Percentiles rank a stretch among this genome's conserved stretches.
Evolutionary conservation across 2,888 invertebrate species (phyloP).

Genomic region (Boloria euphrosyne): DNA sequence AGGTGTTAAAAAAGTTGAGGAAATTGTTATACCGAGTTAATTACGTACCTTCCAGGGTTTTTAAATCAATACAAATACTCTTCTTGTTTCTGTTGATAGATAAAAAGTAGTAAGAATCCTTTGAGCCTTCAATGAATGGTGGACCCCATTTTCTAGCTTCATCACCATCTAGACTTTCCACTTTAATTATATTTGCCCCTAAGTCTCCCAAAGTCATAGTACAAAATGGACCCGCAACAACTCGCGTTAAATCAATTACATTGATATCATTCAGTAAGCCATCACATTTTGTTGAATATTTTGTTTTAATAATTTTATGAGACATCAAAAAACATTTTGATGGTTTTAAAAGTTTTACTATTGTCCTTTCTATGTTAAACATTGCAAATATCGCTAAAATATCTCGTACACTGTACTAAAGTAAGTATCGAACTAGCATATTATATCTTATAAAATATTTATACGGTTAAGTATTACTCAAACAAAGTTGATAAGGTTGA

Average conservation of each 20-base stretch:
- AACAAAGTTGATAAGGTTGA: slow-evolving; percentile 61
- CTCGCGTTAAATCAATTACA: slow-evolving; percentile 91
- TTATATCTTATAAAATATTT: slow-evolving; percentile 18
- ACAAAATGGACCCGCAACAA: slow-evolving; percentile 97
- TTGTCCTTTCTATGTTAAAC: slow-evolving; percentile 24
- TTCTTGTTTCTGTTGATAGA: slow-evolving; percentile 97
- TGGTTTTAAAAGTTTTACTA: slow-evolving; percentile 32
- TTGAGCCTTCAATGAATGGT: slow-evolving; percentile 86
- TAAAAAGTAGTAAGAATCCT: slow-evolving; percentile 91
- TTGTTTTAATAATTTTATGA: slow-evolving; percentile 27
- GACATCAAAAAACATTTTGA: slow-evolving; percentile 23
- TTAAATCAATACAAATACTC: slow-evolving; percentile 94
- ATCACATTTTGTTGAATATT: slow-evolving; percentile 39
- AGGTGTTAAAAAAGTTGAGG: too few relatives aligned
- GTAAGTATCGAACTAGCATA: slow-evolving; percentile 7
- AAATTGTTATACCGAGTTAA: background rate
- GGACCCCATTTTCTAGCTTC: slow-evolving; percentile 97
- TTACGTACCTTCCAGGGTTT: slow-evolving; percentile 83
- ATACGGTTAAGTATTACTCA: slow-evolving; percentile 50
- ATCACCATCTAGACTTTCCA: slow-evolving; percentile 92
- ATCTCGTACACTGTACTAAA: slow-evolving; percentile 1
- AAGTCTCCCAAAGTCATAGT: slow-evolving; percentile 96
- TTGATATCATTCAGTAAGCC: slow-evolving; percentile 87
- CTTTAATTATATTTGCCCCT: slow-evolving; percentile 96
- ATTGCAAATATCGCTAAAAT: slow-evolving; percentile 28